Conservation (phyloP, 1,140 invertebrate species). For the Zaprionus nigranus region DNA sequence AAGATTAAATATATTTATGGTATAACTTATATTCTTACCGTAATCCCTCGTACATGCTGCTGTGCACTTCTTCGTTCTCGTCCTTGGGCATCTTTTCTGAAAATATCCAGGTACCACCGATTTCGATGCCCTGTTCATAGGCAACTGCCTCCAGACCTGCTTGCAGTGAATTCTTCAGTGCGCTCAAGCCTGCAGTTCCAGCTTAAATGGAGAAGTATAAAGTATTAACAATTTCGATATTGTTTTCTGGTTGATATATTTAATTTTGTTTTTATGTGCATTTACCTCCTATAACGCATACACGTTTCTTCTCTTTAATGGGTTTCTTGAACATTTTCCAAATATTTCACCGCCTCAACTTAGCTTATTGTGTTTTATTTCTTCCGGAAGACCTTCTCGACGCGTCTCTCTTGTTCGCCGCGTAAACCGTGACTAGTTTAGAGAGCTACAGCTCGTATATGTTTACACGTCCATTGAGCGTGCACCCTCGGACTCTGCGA, state of each 20-base stretch:
- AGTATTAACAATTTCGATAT: background rate
- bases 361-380: constrained; percentile 1
- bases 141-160: constrained; percentile 88
- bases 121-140: constrained; percentile 89
- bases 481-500: background rate
- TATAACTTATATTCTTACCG: constrained; percentile 56
- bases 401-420: constrained; percentile 33
- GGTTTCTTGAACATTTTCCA: constrained; percentile 51
- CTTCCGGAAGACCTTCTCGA: constrained; percentile 21
- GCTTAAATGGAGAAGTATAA: constrained; percentile 79
- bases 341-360: background rate
- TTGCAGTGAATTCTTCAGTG: constrained; percentile 87
- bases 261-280: no score
- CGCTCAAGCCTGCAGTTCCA: constrained; percentile 91
- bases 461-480: constrained; percentile 20
- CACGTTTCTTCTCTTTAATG: constrained; percentile 58
- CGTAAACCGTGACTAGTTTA: constrained; percentile 40
- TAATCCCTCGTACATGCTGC: constrained; percentile 91
- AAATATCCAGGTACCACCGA: constrained; percentile 96
- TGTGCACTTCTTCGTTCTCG: constrained; percentile 91
- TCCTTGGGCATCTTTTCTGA: constrained; percentile 89
- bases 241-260: background rate
- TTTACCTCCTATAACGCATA: constrained; percentile 87
- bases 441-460: constrained; percentile 11
- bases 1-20: background rate